Evolutionary conservation across 2,113 vertebrate genomes (phyloP).

Genomic region (Tringa solitaria): DNA sequence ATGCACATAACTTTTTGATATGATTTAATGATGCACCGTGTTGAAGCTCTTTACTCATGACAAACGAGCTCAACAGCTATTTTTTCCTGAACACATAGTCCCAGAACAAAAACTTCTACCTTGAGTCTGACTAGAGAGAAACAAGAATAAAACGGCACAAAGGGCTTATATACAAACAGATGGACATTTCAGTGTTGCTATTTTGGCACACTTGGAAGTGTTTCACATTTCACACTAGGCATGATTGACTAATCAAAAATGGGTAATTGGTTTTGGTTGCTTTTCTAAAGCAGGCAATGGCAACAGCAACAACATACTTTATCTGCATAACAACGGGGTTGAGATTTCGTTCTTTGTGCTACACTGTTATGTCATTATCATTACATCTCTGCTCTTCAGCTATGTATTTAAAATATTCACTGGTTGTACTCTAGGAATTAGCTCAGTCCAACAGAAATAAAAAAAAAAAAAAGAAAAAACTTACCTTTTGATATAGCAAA

Average conservation of each 20-base stretch:
- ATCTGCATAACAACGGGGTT: neutral
- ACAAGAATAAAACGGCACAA: neutral
- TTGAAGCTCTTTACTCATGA: neutral
- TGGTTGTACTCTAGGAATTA: neutral
- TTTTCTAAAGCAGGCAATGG: neutral
- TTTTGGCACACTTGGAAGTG: neutral
- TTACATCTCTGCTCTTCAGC: neutral
- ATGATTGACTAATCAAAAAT: neutral
- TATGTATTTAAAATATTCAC: neutral
- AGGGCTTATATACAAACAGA: neutral
- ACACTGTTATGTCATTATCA: neutral
- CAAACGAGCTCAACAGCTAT: neutral
- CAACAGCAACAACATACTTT: neutral
- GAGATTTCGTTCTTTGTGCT: neutral
- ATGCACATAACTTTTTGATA: neutral
- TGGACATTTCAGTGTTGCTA: neutral
- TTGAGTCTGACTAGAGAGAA: neutral
- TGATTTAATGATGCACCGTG: neutral
- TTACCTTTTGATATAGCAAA: constrained; percentile 84
- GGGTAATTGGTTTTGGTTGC: neutral
- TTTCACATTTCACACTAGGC: neutral
- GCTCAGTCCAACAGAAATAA: neutral
- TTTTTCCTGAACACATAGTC: neutral
- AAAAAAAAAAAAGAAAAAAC: neutral
- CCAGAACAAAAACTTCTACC: neutral